These are phyloP conservation scores for Lerema accius DNA, from an alignment of 1,140 invertebrate species.

Conservation along the genomic window DNA sequence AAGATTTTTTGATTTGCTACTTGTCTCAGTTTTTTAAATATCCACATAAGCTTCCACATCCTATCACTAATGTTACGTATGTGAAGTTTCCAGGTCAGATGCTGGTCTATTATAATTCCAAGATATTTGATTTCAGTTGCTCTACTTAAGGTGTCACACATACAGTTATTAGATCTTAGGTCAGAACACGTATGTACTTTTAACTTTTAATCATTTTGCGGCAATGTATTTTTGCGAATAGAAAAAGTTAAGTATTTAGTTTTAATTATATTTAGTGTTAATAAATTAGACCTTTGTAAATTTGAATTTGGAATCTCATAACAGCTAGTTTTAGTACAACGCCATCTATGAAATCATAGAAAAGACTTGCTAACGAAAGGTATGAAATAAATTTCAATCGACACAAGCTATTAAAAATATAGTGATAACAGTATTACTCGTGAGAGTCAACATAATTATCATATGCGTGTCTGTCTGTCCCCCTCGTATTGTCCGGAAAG, in stretches of 20 bases:
- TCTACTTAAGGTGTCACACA: neutral
- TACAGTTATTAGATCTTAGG: neutral
- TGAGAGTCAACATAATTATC: no score
- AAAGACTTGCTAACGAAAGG: no score
- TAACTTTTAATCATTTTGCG: neutral
- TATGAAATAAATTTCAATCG: no score
- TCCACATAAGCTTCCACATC: conserved; percentile 31
- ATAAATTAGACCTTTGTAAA: conserved; percentile 22
- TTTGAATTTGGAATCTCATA: no score
- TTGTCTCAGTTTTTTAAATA: conserved; percentile 28
- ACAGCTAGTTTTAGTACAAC: no score
- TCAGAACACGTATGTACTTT: conserved; percentile 1
- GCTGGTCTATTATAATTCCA: conserved; percentile 2
- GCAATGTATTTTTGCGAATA: conserved; percentile 3
- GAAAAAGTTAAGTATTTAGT: conserved; percentile 37
- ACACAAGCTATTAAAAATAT: no score
- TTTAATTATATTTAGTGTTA: conserved; percentile 33
- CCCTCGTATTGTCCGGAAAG: no score
- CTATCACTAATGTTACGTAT: conserved; percentile 21
- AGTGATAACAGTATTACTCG: no score
- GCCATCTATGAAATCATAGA: no score
- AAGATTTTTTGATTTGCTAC: conserved; percentile 20
- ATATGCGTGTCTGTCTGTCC: no score
- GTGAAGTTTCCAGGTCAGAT: conserved; percentile 3
- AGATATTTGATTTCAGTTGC: conserved; percentile 1